phyloP scores from a whole-genome alignment of 2,888 invertebrate genomes.

The Drosophila demipolita region DNA sequence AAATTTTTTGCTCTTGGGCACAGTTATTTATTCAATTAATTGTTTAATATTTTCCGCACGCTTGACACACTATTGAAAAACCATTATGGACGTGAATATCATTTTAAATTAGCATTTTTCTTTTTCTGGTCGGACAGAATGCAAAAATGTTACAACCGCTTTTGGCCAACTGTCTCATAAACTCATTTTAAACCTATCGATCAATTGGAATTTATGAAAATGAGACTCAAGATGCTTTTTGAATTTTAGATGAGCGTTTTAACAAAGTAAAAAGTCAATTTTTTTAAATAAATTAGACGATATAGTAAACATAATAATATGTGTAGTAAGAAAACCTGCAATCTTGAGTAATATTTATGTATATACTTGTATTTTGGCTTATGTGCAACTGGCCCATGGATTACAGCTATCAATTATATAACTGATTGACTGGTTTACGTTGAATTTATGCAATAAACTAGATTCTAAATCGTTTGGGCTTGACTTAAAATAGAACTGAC shows the following conservation, averaged over 20 bases:
- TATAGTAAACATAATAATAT: not conserved
- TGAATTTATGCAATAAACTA: not conserved
- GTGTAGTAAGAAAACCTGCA: not conserved
- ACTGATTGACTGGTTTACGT: not conserved
- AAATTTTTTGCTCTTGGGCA: not conserved
- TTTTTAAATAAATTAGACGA: not conserved
- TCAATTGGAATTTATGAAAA: conserved; percentile 64
- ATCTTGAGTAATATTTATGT: not conserved
- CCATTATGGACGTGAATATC: conserved; percentile 35
- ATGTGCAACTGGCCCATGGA: not conserved
- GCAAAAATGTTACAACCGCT: conserved; percentile 30
- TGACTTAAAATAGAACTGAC: conserved; percentile 7
- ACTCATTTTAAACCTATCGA: conserved; percentile 34
- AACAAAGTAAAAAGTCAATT: too few species aligned
- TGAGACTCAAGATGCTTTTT: conserved; percentile 10
- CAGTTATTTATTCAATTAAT: not conserved
- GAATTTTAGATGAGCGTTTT: conserved; percentile 25
- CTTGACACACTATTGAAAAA: conserved; percentile 67
- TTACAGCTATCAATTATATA: not conserved
- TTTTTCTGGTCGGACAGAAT: conserved; percentile 37
- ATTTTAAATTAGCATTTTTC: conserved; percentile 55
- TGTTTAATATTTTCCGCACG: conserved; percentile 49
- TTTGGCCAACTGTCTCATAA: conserved; percentile 42
- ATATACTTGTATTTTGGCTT: too few species aligned
- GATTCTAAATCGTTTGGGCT: not conserved